phyloP scores from a whole-genome alignment of 2,113 vertebrate species.

The Danio rerio region GRCz12tu NC_133186.1:24373001-24373500 shows the following conservation, averaged over 20 bases:
- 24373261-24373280: constrained; percentile 32
- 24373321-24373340: constrained; percentile 45
- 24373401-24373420: constrained; percentile 21
- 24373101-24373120: background rate
- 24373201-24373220: constrained; percentile 28
- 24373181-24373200: background rate
- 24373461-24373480: constrained; percentile 24
- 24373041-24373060: constrained; percentile 19
- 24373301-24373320: constrained; percentile 10
- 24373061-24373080: constrained; percentile 33
- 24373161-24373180: background rate
- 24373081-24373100: constrained; percentile 33
- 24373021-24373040: constrained; percentile 35
- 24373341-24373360: constrained; percentile 44
- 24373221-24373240: constrained; percentile 21
- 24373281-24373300: constrained; percentile 19
- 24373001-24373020: constrained; percentile 10
- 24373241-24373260: constrained; percentile 35
- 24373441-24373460: background rate
- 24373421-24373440: background rate
- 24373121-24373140: constrained; percentile 33
- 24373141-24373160: constrained; percentile 30
- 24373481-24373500: constrained; percentile 36
- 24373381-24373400: constrained; percentile 37
- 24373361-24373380: constrained; percentile 30